Base-by-base conservation (phyloP, 2,113 vertebrate genomes). In the Atractosteus spatula region DNA sequence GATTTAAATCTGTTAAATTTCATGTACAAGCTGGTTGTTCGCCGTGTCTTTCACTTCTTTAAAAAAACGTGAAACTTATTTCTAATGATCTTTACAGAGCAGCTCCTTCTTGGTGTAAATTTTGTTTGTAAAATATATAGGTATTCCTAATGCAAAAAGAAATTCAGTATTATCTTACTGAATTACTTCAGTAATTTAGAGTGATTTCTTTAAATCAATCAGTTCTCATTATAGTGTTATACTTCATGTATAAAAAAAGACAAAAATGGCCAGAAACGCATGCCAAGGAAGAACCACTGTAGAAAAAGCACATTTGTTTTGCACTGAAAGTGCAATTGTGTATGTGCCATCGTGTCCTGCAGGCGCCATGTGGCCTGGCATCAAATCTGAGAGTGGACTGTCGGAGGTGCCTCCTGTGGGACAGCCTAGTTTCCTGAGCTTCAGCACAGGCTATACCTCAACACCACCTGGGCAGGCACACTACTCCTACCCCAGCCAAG, bases 311-410 rank as follows among this genome's bases (percentile, higher is more conserved):
- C 29, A 29, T 29, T 29, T 29, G 29, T 29, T 29, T 29, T 29
- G 29, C 29, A 29, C 29, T 29, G 29, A 29, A 29, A 29, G 29
- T 59, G 59, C n/a, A 65, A 43, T 63, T 63, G 17, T 71, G 51
- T 68, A 64, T 75, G 66, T 57, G 62, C 41, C 65, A 3, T 67
- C 62, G 65, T 62, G 43, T 57, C 55, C 75, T 44, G 78, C 81
- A 99, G 97, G 97, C 94, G 92, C 96, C 91, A 93, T 98, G 95
- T 99, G 97, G 97, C 97, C 97, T 88, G 97, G 96, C 93, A 94
- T 98, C 89, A 98, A 98, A 94, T 92, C 96, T 85, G 96, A 98
- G 93, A 94, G 94, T 90, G 94, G 92, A 92, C 92, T 96, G 94
- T 93, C 95, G 88, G 95, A 97, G 89, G 90, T 93, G 77, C 89